Conservation (phyloP, 2,888 invertebrate genomes). For the Resseliella maxima region DNA sequence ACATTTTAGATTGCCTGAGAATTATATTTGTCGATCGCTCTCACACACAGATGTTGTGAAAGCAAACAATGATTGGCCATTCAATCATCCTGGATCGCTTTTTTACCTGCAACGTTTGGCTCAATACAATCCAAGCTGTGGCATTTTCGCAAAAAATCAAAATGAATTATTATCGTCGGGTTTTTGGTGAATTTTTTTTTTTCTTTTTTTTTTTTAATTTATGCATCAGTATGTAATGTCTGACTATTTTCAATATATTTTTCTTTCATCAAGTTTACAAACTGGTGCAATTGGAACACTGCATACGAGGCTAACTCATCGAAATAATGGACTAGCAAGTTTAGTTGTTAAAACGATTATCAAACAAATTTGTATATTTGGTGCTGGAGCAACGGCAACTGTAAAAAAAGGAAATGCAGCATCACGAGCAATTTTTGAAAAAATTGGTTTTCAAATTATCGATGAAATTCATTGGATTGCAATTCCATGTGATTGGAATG, state of each 20-base stretch:
- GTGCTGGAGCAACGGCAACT: neutral
- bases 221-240: neutral
- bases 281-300: conserved; percentile 17
- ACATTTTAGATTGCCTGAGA: neutral
- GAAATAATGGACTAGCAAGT: neutral
- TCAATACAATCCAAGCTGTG: neutral
- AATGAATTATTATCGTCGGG: neutral
- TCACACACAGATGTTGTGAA: neutral
- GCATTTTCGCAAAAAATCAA: neutral
- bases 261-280: neutral
- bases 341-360: neutral
- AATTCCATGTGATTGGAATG: neutral
- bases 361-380: neutral
- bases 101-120: neutral
- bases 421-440: neutral
- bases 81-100: neutral
- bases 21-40: neutral
- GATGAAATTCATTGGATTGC: conserved; percentile 6
- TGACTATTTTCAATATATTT: neutral
- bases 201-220: neutral
- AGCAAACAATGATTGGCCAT: neutral
- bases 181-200: neutral
- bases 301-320: neutral
- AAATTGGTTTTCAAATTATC: neutral
- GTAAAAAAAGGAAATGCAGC: neutral